Base-by-base conservation (phyloP, 1,140 invertebrate species). In the Samia ricini region DNA sequence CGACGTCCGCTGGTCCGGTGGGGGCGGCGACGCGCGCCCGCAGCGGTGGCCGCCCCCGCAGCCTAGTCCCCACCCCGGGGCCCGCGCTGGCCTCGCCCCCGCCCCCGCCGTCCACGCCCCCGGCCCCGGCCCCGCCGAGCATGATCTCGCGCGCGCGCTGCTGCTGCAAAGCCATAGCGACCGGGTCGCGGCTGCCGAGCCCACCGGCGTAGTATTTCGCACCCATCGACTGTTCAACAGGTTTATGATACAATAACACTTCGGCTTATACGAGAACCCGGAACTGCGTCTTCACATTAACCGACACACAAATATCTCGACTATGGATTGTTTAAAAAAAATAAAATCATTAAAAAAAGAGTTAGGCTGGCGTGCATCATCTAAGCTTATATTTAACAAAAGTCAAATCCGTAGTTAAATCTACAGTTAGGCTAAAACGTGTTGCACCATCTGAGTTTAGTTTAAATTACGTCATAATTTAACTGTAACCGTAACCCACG, bases 121-220 rank as follows among this genome's bases (percentile, higher is more conserved):
- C 79, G 56, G 61, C 78, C 60, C 63, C 76, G 29, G 68, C 63
- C 7, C 78, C 76, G 60, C 72, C 79, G 57, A 88, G 66, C 76
- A 90, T 77, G 71, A 90, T 83, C 71, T 88, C 88, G 3, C 88
- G 74, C 69, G 88, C 85, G 0, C 79, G 77, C 71, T 88, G 85
- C 71, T 91, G 87, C 76, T 90, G 83, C 52, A 89, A 69, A 59
- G 85, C 84, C 88, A 91, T 91, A 59, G 86, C 87, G 50, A 89
- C 79, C 20, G 89, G 88, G 74, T 91, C 90, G 58, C 90, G 87
- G 66, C 87, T 90, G 68, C 90, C 90, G 15, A 91, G 81, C 2
- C 90, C 90, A 60, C 90, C 89, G 21, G 89, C 85, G 79, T 91
- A 91, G 78, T 83, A 88, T 76, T 91, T 91, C 51, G 85, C 80